Conservation (phyloP, 2,797 vertebrate species). For the Sternotherus odoratus region DNA sequence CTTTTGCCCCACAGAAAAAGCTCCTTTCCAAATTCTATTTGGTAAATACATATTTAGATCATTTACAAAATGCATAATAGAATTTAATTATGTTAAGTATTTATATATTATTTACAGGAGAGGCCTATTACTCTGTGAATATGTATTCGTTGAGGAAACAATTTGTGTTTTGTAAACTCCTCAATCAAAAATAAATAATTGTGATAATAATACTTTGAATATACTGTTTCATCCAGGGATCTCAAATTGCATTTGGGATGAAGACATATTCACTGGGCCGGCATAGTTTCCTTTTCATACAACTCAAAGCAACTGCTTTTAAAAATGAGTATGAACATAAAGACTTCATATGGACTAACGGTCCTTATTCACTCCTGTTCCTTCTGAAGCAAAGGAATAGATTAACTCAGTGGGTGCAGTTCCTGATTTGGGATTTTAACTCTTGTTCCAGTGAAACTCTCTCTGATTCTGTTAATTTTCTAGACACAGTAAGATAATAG, state of each 20-base stretch:
- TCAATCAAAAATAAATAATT: neutral
- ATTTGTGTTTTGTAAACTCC: slow-evolving; percentile 33
- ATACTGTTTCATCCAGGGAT: slow-evolving; percentile 30
- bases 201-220: slow-evolving; percentile 26
- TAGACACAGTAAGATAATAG: fast-evolving
- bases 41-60: slow-evolving; percentile 61
- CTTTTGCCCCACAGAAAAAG: slow-evolving; percentile 49
- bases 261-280: neutral
- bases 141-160: slow-evolving; percentile 30
- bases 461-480: neutral
- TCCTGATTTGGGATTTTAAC: neutral
- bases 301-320: fast-evolving
- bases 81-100: slow-evolving; percentile 54
- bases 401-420: neutral
- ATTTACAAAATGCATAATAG: slow-evolving; percentile 55
- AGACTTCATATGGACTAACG: neutral
- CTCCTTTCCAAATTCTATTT: slow-evolving; percentile 43
- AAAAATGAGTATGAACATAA: neutral
- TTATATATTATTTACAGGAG: slow-evolving; percentile 56
- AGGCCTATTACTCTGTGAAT: slow-evolving; percentile 45
- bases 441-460: fast-evolving
- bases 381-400: neutral
- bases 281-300: neutral
- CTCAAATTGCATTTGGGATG: neutral
- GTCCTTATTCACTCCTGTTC: neutral